These are phyloP conservation scores for Lophura nycthemera DNA, from an alignment of 2,113 vertebrate species.

Conservation along the genomic window DNA sequence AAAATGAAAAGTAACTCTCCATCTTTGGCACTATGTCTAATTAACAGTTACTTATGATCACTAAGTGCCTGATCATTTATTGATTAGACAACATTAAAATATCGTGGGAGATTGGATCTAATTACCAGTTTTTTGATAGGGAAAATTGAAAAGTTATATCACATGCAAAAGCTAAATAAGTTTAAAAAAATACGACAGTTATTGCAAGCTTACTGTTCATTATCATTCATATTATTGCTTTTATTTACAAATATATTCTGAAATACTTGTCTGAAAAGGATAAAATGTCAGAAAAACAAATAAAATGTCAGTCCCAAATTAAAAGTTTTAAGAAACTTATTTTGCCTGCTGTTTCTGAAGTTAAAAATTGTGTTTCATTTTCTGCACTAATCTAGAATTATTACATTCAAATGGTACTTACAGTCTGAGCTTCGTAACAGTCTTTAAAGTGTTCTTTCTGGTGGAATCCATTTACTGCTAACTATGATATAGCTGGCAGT, in stretches of 20 bases:
- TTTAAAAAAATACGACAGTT: no score
- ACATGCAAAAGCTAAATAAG: background rate
- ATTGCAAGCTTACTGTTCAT: background rate
- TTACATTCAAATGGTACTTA: background rate
- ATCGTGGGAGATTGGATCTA: background rate
- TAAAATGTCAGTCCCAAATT: background rate
- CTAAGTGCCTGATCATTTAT: background rate
- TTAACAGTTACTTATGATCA: background rate
- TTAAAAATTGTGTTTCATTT: rapidly evolving
- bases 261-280: background rate
- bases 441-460: background rate
- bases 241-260: background rate
- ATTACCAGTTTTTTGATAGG: background rate
- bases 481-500: background rate
- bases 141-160: background rate
- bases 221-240: background rate
- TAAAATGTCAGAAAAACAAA: background rate
- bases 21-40: background rate
- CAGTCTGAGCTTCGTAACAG: background rate
- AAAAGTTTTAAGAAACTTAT: background rate
- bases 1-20: background rate
- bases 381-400: rapidly evolving
- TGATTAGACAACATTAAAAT: background rate
- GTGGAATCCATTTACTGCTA: background rate
- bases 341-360: background rate